phyloP scores from a whole-genome alignment of 2,888 invertebrate species.

The Halictus quadricinctus region DNA sequence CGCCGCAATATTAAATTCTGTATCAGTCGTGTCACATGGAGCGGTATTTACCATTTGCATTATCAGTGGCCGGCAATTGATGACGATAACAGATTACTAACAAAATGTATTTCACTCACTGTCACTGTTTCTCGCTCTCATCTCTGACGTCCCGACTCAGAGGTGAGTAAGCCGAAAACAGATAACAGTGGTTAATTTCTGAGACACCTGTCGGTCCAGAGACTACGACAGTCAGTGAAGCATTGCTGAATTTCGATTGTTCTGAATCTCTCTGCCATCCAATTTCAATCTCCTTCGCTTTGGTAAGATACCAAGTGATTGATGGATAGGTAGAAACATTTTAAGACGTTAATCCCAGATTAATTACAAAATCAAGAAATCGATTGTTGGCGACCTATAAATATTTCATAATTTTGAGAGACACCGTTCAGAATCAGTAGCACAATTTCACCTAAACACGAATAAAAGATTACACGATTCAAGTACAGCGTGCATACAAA shows the following conservation, averaged over 20 bases:
- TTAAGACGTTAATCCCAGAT: not conserved
- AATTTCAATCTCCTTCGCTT: not conserved
- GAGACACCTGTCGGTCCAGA: constrained; percentile 15
- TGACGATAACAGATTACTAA: constrained; percentile 12
- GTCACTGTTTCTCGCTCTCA: constrained; percentile 7
- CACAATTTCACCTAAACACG: not conserved
- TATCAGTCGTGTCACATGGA: not conserved
- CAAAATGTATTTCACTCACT: constrained; percentile 19
- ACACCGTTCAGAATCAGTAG: not conserved
- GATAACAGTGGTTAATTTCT: constrained; percentile 14
- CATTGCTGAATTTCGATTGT: constrained; percentile 14
- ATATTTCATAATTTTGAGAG: not conserved
- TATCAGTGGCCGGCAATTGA: constrained; percentile 9
- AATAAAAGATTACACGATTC: not conserved
- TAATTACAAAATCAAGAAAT: not conserved
- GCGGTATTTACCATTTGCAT: not conserved
- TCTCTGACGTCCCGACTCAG: constrained; percentile 10
- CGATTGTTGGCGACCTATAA: not conserved
- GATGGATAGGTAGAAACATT: not conserved
- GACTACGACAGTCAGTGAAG: not conserved
- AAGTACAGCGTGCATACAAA: not conserved
- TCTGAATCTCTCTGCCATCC: not conserved
- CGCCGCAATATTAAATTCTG: not conserved
- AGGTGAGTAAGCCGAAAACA: constrained; percentile 13
- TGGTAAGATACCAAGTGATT: not conserved